A percentile compares a stretch with the other conserved stretches of the same genome.
Conservation (phyloP, 2,113 vertebrate species). For the Sisor rabdophorus region DNA sequence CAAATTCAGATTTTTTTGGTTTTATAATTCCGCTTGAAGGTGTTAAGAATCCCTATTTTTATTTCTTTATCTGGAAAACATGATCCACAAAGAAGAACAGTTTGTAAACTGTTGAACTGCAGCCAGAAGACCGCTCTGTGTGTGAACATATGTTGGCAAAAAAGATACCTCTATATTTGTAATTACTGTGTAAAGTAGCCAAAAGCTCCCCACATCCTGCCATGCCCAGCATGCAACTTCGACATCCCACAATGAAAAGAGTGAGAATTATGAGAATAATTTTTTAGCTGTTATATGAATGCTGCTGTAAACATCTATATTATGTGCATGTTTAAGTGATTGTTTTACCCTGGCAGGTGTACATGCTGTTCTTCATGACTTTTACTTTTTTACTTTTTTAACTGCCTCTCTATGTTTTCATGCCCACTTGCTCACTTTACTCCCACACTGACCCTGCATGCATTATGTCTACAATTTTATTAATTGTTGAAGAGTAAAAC, state of each 20-base stretch:
- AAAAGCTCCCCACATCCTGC: slow-evolving; percentile 25
- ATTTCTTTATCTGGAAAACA: background rate
- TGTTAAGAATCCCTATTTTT: slow-evolving; percentile 4
- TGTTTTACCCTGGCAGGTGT: slow-evolving; percentile 24
- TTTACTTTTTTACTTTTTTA: slow-evolving; percentile 12
- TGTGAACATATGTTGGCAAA: slow-evolving; percentile 46
- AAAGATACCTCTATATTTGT: slow-evolving; percentile 43
- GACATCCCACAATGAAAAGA: slow-evolving; percentile 36
- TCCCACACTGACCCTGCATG: slow-evolving; percentile 60
- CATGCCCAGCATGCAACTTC: slow-evolving; percentile 13
- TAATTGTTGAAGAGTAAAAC: no score
- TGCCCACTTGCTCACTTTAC: slow-evolving; percentile 48
- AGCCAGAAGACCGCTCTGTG: slow-evolving; percentile 37
- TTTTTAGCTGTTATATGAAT: slow-evolving; percentile 33
- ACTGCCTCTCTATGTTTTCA: slow-evolving; percentile 15
- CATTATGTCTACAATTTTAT: slow-evolving; percentile 46
- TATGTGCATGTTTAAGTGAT: background rate
- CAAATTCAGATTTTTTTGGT: background rate
- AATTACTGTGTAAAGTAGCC: slow-evolving; percentile 24
- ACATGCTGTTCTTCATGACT: slow-evolving; percentile 25
- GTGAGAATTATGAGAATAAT: slow-evolving; percentile 14
- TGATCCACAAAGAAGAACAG: slow-evolving; percentile 13
- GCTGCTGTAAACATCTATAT: slow-evolving; percentile 19
- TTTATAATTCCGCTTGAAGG: background rate
- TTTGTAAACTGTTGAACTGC: slow-evolving; percentile 21